phyloP scores from a whole-genome alignment of 2,888 invertebrate species.

The Therioaphis trifolii region DNA sequence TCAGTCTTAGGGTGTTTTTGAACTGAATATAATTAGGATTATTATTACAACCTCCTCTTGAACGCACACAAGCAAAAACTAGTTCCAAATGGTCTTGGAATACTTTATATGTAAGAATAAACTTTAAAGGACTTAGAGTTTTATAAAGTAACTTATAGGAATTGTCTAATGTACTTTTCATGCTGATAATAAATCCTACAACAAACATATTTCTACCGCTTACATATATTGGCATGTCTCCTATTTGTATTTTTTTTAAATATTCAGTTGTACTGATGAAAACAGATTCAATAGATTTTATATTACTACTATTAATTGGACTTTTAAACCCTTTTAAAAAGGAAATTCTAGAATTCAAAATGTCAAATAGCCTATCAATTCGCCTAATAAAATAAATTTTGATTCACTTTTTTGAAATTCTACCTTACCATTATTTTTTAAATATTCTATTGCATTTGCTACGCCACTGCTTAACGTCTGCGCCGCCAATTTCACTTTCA shows the following conservation, averaged over 20 bases:
- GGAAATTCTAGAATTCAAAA: slow-evolving; percentile 32
- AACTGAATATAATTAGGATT: background rate
- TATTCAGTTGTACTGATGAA: background rate
- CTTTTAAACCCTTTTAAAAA: slow-evolving; percentile 40
- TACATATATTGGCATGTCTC: background rate
- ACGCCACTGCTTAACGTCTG: slow-evolving; percentile 64
- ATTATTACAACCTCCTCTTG: background rate
- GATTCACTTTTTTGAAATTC: slow-evolving; percentile 24
- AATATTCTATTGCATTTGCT: slow-evolving; percentile 58
- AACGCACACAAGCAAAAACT: background rate
- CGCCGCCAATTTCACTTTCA: slow-evolving; percentile 64
- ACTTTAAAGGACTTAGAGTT: background rate
- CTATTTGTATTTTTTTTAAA: background rate
- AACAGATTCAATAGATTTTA: background rate
- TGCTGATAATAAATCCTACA: background rate
- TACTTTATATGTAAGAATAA: background rate
- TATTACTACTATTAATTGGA: background rate
- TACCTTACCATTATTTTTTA: background rate
- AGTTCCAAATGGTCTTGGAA: background rate
- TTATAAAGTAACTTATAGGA: background rate
- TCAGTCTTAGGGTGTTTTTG: background rate
- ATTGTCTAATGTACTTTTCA: background rate
- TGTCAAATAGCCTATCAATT: slow-evolving; percentile 31
- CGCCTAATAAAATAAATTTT: slow-evolving; percentile 18
- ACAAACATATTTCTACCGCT: background rate